Conservation (phyloP, 53 echinoderm and acorn worm genomes). For the Echinarachnius parma region DNA sequence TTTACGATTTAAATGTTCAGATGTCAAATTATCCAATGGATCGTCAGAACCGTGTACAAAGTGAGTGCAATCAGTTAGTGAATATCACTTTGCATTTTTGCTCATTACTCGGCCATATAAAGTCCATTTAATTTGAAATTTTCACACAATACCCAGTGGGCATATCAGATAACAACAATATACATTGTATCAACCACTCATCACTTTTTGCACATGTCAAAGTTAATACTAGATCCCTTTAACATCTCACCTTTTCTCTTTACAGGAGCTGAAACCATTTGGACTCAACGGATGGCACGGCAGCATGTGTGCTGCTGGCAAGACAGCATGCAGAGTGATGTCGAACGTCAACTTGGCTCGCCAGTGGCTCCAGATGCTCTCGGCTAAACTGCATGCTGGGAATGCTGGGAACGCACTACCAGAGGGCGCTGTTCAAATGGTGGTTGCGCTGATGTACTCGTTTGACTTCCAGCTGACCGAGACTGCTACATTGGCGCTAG, state of each 20-base stretch:
- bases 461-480: conserved; percentile 8
- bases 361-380: conserved; percentile 5
- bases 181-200: no score
- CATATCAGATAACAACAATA: no score
- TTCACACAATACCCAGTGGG: no score
- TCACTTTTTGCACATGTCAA: no score
- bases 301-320: background rate
- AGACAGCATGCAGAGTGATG: background rate
- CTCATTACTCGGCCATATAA: no score
- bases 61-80: no score
- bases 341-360: conserved; percentile 8
- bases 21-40: no score
- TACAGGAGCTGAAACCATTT: background rate
- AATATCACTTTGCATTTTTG: no score
- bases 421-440: background rate
- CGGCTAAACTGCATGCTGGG: conserved; percentile 20
- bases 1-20: no score
- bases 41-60: no score
- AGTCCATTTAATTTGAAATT: no score
- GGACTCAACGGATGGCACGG: conserved; percentile 5
- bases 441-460: conserved; percentile 20
- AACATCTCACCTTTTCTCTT: background rate
- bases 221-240: no score
- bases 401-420: background rate
- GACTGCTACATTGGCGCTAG: background rate